A percentile compares a stretch with the other conserved stretches of the same genome.
Conservation (phyloP, 2,797 vertebrate genomes). For the Spinibarbus caldwelli region DNA sequence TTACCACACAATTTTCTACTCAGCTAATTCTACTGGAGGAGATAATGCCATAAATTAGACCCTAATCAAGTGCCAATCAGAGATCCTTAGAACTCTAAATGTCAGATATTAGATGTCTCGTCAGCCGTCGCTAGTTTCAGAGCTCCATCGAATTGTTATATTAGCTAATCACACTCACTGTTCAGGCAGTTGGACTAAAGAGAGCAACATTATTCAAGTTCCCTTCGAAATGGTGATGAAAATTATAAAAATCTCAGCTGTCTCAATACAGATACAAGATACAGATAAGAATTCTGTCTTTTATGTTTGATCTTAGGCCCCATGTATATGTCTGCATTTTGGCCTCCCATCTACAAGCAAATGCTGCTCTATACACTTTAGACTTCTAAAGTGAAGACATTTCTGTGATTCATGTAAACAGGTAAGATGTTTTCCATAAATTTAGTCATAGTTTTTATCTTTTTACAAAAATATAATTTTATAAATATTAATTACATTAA, state of each 20-base stretch:
- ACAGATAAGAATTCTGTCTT: background rate
- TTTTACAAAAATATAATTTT: too few species aligned
- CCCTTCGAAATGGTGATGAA: slow-evolving; percentile 60
- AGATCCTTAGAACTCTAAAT: slow-evolving; percentile 83
- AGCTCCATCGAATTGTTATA: slow-evolving; percentile 78
- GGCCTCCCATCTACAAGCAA: background rate
- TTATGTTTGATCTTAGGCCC: background rate
- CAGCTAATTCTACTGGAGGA: slow-evolving; percentile 92
- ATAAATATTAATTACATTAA: too few species aligned
- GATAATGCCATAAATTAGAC: slow-evolving; percentile 94
- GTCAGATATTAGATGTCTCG: slow-evolving; percentile 83
- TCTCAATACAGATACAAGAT: slow-evolving; percentile 12
- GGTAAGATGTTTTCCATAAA: background rate
- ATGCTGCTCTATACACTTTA: background rate
- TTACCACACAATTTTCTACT: slow-evolving; percentile 91
- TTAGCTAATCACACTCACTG: slow-evolving; percentile 75
- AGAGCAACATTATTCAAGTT: slow-evolving; percentile 54
- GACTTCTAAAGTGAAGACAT: background rate
- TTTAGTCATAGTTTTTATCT: background rate
- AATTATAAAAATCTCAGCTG: slow-evolving; percentile 78
- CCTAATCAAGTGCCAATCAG: slow-evolving; percentile 98
- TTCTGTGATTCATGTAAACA: background rate
- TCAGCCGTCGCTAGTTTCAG: slow-evolving; percentile 65
- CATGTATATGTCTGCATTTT: accelerated
- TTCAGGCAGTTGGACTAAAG: slow-evolving; percentile 66